Percentiles rank a stretch among this genome's conserved stretches.
Evolutionary conservation across 2,888 invertebrate species (phyloP).

Genomic region (Heliconius charithonia): DNA sequence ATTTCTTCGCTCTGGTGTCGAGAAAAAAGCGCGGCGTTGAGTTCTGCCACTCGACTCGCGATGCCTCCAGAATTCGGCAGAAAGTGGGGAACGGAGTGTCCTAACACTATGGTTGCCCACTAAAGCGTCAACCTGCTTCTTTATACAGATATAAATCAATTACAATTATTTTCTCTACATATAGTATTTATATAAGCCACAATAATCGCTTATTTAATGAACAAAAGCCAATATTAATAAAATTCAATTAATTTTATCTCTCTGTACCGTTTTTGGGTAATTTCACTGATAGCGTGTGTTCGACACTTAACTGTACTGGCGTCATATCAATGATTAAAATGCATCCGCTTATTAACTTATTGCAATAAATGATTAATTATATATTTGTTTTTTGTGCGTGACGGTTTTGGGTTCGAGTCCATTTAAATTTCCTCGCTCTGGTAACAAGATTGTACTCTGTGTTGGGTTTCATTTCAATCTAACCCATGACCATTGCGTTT

Average conservation of each 20-base stretch:
- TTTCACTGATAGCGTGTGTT: constrained; percentile 2
- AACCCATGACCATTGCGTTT: no score
- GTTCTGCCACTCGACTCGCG: no score
- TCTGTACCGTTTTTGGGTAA: constrained; percentile 10
- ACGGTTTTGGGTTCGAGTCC: not conserved
- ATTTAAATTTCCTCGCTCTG: no score
- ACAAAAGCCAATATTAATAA: constrained; percentile 20
- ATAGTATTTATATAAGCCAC: not conserved
- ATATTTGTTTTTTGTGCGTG: not conserved
- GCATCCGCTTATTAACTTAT: constrained; percentile 1
- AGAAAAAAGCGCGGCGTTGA: no score
- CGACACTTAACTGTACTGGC: constrained; percentile 5
- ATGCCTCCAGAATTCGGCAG: no score
- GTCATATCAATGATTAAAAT: constrained; percentile 13
- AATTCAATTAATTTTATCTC: constrained; percentile 19
- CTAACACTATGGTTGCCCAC: no score
- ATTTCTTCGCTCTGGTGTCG: no score
- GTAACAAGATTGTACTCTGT: no score
- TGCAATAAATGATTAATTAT: not conserved
- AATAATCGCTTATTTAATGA: not conserved
- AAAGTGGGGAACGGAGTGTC: no score
- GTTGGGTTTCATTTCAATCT: no score
- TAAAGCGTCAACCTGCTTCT: not conserved
- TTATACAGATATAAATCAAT: not conserved
- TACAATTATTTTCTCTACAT: not conserved